Conservation (phyloP, 2,797 vertebrate genomes). For the Paramormyrops hopkinsi region DNA sequence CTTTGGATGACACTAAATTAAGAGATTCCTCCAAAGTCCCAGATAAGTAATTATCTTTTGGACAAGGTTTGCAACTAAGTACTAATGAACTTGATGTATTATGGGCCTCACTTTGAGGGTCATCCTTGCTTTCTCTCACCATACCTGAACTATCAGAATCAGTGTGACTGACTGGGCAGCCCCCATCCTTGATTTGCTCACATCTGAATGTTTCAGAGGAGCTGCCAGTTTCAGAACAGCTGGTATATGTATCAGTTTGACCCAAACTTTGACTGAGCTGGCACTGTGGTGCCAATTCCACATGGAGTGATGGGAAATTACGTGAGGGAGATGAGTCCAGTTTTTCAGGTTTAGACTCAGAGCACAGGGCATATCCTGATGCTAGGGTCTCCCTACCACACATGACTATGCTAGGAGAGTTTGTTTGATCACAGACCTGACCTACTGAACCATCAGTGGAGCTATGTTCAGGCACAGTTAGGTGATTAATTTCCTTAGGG, state of each 20-base stretch:
- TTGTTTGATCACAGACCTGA: constrained; percentile 1
- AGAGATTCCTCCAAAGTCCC: not conserved
- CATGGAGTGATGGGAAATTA: not conserved
- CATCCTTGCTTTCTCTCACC: constrained; percentile 3
- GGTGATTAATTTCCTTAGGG: constrained; percentile 36
- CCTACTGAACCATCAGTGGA: not conserved
- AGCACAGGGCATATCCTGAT: constrained; percentile 11
- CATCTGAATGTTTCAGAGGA: constrained; percentile 3
- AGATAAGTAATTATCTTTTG: constrained; percentile 1
- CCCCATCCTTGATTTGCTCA: not conserved
- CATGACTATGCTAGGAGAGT: not conserved
- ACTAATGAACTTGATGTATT: not conserved
- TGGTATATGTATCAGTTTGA: not conserved
- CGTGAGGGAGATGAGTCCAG: not conserved
- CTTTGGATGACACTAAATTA: not conserved
- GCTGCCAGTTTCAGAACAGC: not conserved
- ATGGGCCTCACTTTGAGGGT: constrained; percentile 14
- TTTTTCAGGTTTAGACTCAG: constrained; percentile 13
- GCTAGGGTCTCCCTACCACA: not conserved
- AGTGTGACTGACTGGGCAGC: not conserved
- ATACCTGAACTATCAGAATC: not conserved
- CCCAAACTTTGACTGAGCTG: constrained; percentile 8
- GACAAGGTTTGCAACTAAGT: not conserved
- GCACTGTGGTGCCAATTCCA: not conserved
- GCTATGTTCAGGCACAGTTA: constrained; percentile 17